A percentile compares a stretch with the other conserved stretches of the same genome.
phyloP scores from a whole-genome alignment of 2,888 invertebrate genomes.

The Unio delphinus region DNA sequence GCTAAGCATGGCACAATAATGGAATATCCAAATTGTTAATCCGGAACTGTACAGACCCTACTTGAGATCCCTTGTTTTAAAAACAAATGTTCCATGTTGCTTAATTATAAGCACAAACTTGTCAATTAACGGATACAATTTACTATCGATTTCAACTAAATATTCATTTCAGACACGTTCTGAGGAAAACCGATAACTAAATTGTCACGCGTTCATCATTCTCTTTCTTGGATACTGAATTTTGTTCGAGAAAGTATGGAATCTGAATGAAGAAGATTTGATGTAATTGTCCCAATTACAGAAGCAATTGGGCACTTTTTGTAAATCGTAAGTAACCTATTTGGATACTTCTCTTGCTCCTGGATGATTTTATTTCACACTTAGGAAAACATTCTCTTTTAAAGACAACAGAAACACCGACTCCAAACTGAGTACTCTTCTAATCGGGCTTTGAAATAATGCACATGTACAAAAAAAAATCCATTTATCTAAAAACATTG shows the following conservation, averaged over 20 bases:
- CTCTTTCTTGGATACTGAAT: slow-evolving; percentile 5
- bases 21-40: not conserved
- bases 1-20: not conserved
- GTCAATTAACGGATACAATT: not conserved
- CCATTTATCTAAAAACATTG: too few species aligned
- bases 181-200: slow-evolving; percentile 1
- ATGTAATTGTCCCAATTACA: not conserved
- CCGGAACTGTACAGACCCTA: not conserved
- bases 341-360: too few species aligned
- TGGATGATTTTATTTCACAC: too few species aligned
- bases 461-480: too few species aligned
- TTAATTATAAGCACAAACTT: not conserved
- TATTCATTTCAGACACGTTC: not conserved
- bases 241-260: not conserved
- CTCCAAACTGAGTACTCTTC: too few species aligned
- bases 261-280: not conserved
- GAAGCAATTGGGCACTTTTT: not conserved
- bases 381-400: too few species aligned
- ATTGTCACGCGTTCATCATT: not conserved
- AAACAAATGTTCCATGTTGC: not conserved
- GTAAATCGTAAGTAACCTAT: too few species aligned
- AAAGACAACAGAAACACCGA: too few species aligned
- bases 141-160: not conserved
- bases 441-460: too few species aligned
- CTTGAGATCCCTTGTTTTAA: slow-evolving; percentile 4